Evolutionary conservation across 2,113 vertebrate genomes (phyloP), one percentile per base, ranked within the genome.

Genomic region (Galeopterus variegatus): DNA sequence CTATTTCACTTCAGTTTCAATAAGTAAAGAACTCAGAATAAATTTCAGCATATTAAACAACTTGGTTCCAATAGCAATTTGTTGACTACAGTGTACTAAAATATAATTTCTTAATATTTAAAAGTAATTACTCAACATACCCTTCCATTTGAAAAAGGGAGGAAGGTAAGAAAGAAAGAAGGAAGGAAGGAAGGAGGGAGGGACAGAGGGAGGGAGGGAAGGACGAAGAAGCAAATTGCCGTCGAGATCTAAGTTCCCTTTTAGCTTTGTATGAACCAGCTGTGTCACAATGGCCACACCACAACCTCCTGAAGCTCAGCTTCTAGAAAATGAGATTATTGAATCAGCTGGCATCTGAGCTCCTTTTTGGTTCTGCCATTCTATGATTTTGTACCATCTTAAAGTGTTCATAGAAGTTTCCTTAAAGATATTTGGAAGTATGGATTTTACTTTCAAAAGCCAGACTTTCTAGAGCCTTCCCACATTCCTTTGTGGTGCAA

Each of bases 21-120:
- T 88, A 82, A 97, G 96, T 76, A 89, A 97, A 96, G 45, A 60
- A 75, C 41, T 97, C 14, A 70, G 89, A 96, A 95, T 97, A 95
- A 62, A 96, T 95, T 95, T 94, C 62, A 97, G 84, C 90, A 84
- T 62, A 93, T 93, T 96, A 93, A 94, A 90, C n/a, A 81, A 92
- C 84, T 76, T n/a, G 26, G 92, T 73, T 93, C 54, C 3, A 84
- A 19, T 90, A 95, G 72, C 18, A 91, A 86, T 95, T 87, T 93
- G 48, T 92, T 67, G 77, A 89, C 93, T 73, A 88, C 6, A 83
- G 48, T 62, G 31, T 92, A 83, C 58, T 89, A 45, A 94, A 95
- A 94, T 86, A 84, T 5, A 56, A 48, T 93, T 94, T 96, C 58
- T 94, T 80, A 95, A 52, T 94, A 67, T 33, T 18, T 89, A 67